Conservation (phyloP, 1,140 invertebrate genomes). For the Magallana angulata region DNA sequence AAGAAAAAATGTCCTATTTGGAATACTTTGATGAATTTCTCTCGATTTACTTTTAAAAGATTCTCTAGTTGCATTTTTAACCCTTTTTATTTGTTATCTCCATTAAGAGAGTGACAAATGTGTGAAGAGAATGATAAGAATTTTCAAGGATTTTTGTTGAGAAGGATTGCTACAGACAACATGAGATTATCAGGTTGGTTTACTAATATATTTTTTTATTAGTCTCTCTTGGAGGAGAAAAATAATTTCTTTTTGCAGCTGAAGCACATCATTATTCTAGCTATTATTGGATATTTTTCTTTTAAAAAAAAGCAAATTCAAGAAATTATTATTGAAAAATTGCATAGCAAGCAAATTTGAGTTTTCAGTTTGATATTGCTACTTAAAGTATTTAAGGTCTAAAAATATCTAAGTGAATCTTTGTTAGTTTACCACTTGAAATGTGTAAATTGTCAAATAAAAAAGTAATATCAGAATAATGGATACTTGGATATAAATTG, state of each 20-base stretch:
- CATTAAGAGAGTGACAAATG: conserved; percentile 15
- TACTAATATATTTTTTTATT: too few species aligned
- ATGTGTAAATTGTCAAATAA: neutral
- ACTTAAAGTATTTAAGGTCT: too few species aligned
- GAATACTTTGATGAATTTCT: neutral
- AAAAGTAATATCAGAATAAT: conserved; percentile 13
- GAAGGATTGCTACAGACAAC: conserved; percentile 16
- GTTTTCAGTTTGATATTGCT: too few species aligned
- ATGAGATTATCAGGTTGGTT: conserved; percentile 31
- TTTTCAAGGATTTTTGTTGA: conserved; percentile 25
- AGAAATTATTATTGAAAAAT: too few species aligned
- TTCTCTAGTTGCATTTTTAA: neutral
- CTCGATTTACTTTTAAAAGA: conserved; percentile 8
- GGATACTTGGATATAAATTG: neutral
- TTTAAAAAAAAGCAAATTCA: too few species aligned
- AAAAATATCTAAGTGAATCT: too few species aligned
- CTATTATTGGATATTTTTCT: too few species aligned
- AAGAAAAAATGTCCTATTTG: neutral
- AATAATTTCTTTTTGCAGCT: too few species aligned
- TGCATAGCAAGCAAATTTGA: too few species aligned
- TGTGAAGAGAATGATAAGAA: conserved; percentile 34
- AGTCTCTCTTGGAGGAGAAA: too few species aligned
- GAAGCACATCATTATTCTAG: too few species aligned
- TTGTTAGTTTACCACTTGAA: conserved; percentile 3
- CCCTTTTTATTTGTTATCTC: neutral